Evolutionary conservation across 1,140 invertebrate genomes (phyloP).

Genomic region (Aphaenogaster floridana): DNA sequence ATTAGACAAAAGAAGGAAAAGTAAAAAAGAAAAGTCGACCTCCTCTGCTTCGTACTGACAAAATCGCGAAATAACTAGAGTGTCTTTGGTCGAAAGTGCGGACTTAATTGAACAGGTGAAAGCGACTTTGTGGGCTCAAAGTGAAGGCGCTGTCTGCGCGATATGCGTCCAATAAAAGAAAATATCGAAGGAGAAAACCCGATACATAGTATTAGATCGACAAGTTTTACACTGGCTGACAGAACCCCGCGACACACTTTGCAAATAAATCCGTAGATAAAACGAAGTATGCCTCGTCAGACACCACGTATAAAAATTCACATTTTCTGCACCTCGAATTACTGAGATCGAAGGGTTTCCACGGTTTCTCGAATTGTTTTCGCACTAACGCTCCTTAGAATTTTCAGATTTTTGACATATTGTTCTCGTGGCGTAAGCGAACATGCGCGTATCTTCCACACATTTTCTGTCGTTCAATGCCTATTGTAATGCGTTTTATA

Average conservation of each 20-base stretch:
- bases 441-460: neutral
- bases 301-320: neutral
- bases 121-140: conserved; percentile 69
- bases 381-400: too few species aligned
- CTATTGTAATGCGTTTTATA: neutral
- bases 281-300: neutral
- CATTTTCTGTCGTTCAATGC: neutral
- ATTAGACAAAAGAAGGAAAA: neutral
- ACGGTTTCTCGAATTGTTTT: neutral
- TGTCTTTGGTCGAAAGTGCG: conserved; percentile 70
- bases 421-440: neutral
- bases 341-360: neutral
- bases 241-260: conserved; percentile 31
- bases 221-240: conserved; percentile 24
- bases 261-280: conserved; percentile 4
- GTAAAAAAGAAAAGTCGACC: neutral
- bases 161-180: conserved; percentile 73
- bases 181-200: conserved; percentile 69
- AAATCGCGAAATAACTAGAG: conserved; percentile 61
- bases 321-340: neutral
- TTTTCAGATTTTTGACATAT: neutral
- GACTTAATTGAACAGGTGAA: conserved; percentile 73
- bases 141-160: conserved; percentile 71
- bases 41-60: neutral
- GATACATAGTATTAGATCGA: conserved; percentile 64